A percentile compares a stretch with the other conserved stretches of the same genome.
phyloP scores from a whole-genome alignment of 1,140 invertebrate species.

The Oedothorax gibbosus region DNA sequence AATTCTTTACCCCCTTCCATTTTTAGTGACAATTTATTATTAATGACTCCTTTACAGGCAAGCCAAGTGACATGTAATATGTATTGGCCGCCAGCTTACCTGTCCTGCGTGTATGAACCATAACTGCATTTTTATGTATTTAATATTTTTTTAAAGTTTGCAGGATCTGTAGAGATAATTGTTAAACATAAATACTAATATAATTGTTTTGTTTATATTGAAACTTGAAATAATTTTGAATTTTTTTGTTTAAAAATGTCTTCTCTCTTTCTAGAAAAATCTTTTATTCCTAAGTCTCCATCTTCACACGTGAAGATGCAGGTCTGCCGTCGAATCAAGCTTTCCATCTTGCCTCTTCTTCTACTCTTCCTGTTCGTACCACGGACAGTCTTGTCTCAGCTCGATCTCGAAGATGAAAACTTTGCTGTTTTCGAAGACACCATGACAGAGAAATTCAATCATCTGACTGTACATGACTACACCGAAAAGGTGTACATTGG shows the following conservation, averaged over 20 bases:
- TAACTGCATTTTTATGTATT: no score
- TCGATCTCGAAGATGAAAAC: conserved; percentile 58
- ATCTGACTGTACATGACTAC: conserved; percentile 91
- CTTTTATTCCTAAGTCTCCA: not conserved
- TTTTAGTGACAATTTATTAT: no score
- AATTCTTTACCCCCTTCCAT: no score
- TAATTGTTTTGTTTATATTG: not conserved
- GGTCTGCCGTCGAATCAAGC: conserved; percentile 36
- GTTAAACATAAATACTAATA: no score
- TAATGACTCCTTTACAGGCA: no score
- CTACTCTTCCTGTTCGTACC: conserved; percentile 53
- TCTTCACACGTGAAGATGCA: conserved; percentile 41
- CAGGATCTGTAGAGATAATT: no score
- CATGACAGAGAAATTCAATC: conserved; percentile 72
- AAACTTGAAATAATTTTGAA: not conserved
- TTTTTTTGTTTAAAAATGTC: not conserved
- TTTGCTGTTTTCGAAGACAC: conserved; percentile 63
- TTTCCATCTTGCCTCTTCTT: conserved; percentile 36
- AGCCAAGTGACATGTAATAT: no score
- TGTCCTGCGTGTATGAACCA: no score
- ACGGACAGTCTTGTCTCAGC: conserved; percentile 42
- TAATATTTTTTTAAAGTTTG: no score
- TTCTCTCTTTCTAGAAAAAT: conserved; percentile 28
- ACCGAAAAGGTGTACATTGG: conserved; percentile 93
- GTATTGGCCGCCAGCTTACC: no score